Conservation (phyloP, 2,113 vertebrate species). For the Terrapene triunguis region DNA sequence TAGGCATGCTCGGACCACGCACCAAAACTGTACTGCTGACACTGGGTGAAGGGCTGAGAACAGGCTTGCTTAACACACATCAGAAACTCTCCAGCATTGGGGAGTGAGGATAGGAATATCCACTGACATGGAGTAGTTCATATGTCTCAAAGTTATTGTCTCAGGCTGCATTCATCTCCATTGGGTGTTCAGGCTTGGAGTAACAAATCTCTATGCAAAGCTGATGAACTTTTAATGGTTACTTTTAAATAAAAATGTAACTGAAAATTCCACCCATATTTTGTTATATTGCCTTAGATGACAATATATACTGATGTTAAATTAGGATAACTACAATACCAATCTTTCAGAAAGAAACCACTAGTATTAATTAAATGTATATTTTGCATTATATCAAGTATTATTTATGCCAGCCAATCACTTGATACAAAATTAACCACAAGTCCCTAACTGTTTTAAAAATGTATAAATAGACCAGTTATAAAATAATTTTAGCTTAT, state of each 20-base stretch:
- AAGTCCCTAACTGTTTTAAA: not conserved
- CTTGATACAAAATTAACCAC: not conserved
- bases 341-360: not conserved
- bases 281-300: not conserved
- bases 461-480: not conserved
- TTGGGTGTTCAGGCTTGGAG: not conserved
- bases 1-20: no score
- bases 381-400: not conserved
- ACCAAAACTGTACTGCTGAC: not conserved
- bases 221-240: not conserved
- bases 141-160: not conserved
- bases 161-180: not conserved
- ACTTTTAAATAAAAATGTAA: not conserved
- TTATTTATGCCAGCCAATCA: not conserved
- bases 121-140: not conserved
- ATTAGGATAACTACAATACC: not conserved
- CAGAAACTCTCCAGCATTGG: not conserved
- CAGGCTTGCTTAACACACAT: not conserved
- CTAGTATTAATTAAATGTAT: not conserved
- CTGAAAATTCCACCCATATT: not conserved
- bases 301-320: not conserved
- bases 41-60: not conserved
- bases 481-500: not conserved
- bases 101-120: not conserved
- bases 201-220: not conserved